Base-by-base conservation (phyloP, 2,888 invertebrate genomes). In the Epinotia brunnichana region DNA sequence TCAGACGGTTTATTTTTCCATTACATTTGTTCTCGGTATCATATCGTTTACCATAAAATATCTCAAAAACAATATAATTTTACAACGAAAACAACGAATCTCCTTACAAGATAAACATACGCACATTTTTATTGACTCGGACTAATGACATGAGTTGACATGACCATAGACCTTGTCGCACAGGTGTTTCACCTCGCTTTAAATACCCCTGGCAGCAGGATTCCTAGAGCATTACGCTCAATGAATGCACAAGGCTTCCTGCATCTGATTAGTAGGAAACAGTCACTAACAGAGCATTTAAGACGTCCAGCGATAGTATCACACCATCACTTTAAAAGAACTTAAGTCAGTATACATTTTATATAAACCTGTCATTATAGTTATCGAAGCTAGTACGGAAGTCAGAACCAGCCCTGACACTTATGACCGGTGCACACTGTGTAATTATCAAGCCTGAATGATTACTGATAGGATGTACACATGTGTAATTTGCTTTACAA, bases 401-500 rank as follows among this genome's bases (percentile, higher is more conserved):
- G 63, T 51, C 21, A 57, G n/a, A 57, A 48, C 39, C 39, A 68
- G 24, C 59, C 59, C 66, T 69, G 68, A 73, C 63, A 57, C 41
- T 73, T 63, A 63, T 48, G 56, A 24, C 67, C 39, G 39, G 51
- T 41, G 21, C 68, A 53, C 57, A 73, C 73, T 19, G 29, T 73
- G 68, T 53, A 69, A 73, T 73, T 69, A 57, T 39, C 53, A 59
- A 19, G 63, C 63, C 41, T 62, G 39, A 69, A 69, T 53, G 63
- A 62, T 57, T 63, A 59, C 39, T 39, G 51, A 62, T 63, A 73
- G 63, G 73, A 69, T 69, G 73, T 63, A 35, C 61, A 48, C 48
- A 62, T 61, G 60, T 63, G 68, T 51, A 73, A 73, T 73, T 73
- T 63, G 53, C 59, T 59, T 67, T 67, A 62, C 73, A 73, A 73